Base-by-base conservation (phyloP, 1,140 invertebrate species). In the Sinonovacula constricta region DNA sequence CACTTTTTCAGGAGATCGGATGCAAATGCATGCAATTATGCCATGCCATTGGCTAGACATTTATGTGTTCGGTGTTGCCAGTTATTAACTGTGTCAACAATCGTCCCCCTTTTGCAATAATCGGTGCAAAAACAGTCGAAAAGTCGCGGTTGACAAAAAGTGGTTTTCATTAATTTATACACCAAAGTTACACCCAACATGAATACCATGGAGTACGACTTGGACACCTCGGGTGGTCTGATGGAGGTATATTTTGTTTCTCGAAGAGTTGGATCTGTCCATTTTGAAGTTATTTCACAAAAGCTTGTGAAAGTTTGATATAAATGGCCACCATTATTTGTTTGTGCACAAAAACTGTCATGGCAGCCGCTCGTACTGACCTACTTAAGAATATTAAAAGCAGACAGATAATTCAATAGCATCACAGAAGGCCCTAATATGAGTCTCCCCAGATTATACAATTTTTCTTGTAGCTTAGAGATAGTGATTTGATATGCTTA, bases 211-310 rank as follows among this genome's bases (percentile, higher is more conserved):
- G 86, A 90, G 74, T 94, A 94, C 87, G 93, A 94, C 90, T 89
- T 94, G 68, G 92, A 93, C 84, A 92, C 92, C 36, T 93, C 93
- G 75, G 93, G 93, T 80, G 93, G 94, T 72, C 89, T 94, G 28
- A 95, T 95, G 94, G 93, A 94, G 83, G 94, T 94, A 91, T 63
- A 78, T 78, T 65, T 65, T 66, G 2, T 26, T n/a, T n/a, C n/a
- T n/a, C n/a, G n/a, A n/a, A n/a, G n/a, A n/a, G n/a, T n/a, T n/a
- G n/a, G n/a, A n/a, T n/a, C n/a, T n/a, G n/a, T n/a, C n/a, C n/a
- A n/a, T n/a, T n/a, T n/a, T n/a, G n/a, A n/a, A n/a, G n/a, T n/a
- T n/a, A n/a, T n/a, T n/a, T n/a, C n/a, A n/a, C n/a, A n/a, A n/a
- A n/a, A n/a, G n/a, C n/a, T n/a, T n/a, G n/a, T n/a, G n/a, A n/a